Percentiles rank a stretch among this genome's conserved stretches.
phyloP scores from a whole-genome alignment of 2,113 vertebrate genomes.

The Macaca nemestrina region DNA sequence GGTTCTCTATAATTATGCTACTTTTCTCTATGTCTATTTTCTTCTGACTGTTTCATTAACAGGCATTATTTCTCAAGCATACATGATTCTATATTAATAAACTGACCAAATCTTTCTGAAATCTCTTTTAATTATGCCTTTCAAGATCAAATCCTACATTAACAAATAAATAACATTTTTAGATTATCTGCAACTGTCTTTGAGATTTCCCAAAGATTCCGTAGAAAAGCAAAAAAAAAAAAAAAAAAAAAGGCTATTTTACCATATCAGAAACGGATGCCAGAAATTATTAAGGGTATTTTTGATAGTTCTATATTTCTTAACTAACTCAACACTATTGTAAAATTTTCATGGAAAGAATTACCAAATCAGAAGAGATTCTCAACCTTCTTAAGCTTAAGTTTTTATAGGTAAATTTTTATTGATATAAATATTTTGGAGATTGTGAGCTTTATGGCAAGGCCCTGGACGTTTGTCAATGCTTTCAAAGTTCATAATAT shows the following conservation, averaged over 20 bases:
- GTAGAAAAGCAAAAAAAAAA: background rate
- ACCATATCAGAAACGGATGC: background rate
- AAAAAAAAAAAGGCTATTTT: background rate
- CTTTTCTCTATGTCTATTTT: background rate
- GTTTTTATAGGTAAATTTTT: background rate
- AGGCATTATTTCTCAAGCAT: background rate
- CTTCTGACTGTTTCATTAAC: background rate
- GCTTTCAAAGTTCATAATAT: background rate
- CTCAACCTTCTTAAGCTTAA: background rate
- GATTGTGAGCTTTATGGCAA: background rate
- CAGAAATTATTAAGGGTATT: background rate
- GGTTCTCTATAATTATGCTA: background rate
- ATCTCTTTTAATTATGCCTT: background rate
- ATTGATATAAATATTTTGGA: slow-evolving; percentile 36
- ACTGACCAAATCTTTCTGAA: background rate
- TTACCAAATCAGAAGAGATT: background rate
- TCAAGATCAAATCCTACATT: background rate
- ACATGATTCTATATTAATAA: background rate
- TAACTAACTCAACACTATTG: background rate
- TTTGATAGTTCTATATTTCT: background rate
- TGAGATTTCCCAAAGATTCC: background rate
- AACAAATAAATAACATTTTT: background rate
- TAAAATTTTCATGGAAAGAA: background rate
- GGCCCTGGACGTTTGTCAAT: background rate
- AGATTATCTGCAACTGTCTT: background rate